Base-by-base conservation (phyloP, 2,888 invertebrate genomes). In the Phyllotreta cruciferae region DNA sequence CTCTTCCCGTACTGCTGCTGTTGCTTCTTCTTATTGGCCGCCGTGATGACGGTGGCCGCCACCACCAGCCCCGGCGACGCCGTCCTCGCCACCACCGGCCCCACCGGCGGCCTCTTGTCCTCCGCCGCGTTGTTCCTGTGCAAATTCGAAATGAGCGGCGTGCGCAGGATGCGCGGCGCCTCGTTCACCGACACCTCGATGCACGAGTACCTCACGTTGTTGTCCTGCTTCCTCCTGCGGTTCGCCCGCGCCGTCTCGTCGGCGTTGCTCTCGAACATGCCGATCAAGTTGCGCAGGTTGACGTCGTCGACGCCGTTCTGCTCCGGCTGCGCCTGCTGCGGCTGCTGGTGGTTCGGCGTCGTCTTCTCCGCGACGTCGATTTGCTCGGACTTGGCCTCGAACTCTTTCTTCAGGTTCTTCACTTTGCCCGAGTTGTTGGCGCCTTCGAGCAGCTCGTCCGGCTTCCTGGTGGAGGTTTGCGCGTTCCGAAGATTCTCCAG, bases 1-100 rank as follows among this genome's bases (percentile, higher is more conserved):
- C 92, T 94, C 82, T 93, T 93, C 74, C 95, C 95, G 80, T 93
- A 94, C 81, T 95, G 94, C 78, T 90, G 87, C 82, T 92, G 91
- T 82, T 91, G 89, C 81, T 24, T 24, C 24, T 24, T 24, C 24
- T 91, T 91, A 73, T 86, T 89, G 3, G 73, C 73, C 80, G 88
- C 88, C 72, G 88, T 87, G 74, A 89, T 87, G 74, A 89, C 88
- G 77, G 88, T 88, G 65, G 88, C 86, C 60, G 88, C 86, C 62
- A 89, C 85, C 71, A 87, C 85, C 69, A 85, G 84, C 58, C 85
- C 82, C 41, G 79, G 82, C 42, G 79, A 72, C 14, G 65, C 69
- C 66, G 70, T 70, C 41, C 74, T 72, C 37, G 78, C 75, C 8
- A 75, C 77, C 1, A 82, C 81, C 10, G 83, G 82, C 44, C 82